A percentile compares a stretch with the other conserved stretches of the same genome.
phyloP scores from a whole-genome alignment of 1,140 invertebrate genomes.

The Drosophila rhopaloa region DNA sequence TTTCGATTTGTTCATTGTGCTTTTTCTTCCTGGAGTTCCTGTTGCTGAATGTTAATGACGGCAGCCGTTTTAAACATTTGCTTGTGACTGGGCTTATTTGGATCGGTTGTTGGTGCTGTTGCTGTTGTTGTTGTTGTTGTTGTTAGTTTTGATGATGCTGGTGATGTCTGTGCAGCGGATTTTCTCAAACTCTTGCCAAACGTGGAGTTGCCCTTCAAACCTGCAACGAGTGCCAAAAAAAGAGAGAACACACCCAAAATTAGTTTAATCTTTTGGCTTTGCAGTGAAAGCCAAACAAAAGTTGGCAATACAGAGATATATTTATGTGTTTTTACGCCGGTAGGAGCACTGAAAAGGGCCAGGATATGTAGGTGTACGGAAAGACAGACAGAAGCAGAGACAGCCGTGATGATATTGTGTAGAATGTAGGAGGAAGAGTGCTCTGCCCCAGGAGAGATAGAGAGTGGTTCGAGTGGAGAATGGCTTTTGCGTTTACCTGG shows the following conservation, averaged over 20 bases:
- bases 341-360: slow-evolving; percentile 17
- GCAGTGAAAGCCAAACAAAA: not conserved
- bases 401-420: slow-evolving; percentile 17
- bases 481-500: slow-evolving; percentile 78
- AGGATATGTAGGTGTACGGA: slow-evolving; percentile 23
- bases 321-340: slow-evolving; percentile 27
- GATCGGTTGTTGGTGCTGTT: slow-evolving; percentile 34
- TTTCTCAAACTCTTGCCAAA: slow-evolving; percentile 80
- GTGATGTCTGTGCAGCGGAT: slow-evolving; percentile 58
- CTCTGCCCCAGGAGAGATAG: slow-evolving; percentile 27
- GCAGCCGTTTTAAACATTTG: slow-evolving; percentile 69
- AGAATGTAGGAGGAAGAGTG: slow-evolving; percentile 34
- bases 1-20: slow-evolving; percentile 70
- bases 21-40: slow-evolving; percentile 67
- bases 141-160: slow-evolving; percentile 66
- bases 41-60: slow-evolving; percentile 68
- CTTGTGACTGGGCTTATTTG: slow-evolving; percentile 71
- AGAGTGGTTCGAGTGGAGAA: slow-evolving; percentile 44
- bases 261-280: slow-evolving; percentile 15
- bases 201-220: slow-evolving; percentile 73
- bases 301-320: not conserved
- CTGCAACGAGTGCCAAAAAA: slow-evolving; percentile 35
- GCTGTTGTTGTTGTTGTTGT: slow-evolving; percentile 33
- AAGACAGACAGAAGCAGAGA: slow-evolving; percentile 31
- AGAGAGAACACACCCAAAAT: slow-evolving; percentile 5